Percentiles rank a stretch among this genome's conserved stretches.
Conservation (phyloP, 2,888 invertebrate genomes). For the Hypomecis punctinalis region DNA sequence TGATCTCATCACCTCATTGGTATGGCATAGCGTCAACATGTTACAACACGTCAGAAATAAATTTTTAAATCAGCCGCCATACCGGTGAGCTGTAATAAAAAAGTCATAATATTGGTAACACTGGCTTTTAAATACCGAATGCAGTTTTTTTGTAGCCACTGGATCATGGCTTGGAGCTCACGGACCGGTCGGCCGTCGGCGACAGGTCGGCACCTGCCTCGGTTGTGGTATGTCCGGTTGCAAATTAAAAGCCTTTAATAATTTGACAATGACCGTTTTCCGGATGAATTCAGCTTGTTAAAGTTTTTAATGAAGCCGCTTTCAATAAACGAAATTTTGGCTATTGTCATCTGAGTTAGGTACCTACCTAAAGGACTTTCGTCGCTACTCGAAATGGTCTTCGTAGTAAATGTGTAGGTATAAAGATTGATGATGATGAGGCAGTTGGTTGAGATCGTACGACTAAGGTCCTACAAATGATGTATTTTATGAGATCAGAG, state of each 20-base stretch:
- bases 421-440: too few species aligned
- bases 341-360: too few species aligned
- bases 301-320: conserved; percentile 41
- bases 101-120: conserved; percentile 38
- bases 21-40: conserved; percentile 4
- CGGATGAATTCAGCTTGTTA: conserved; percentile 53
- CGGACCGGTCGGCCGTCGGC: conserved; percentile 62
- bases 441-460: too few species aligned
- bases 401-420: too few species aligned
- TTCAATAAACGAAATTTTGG: background rate
- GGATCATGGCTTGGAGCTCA: conserved; percentile 45
- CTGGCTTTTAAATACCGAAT: conserved; percentile 54
- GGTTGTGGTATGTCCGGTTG: conserved; percentile 69
- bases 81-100: background rate
- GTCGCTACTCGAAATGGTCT: too few species aligned
- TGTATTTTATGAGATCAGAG: too few species aligned
- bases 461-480: too few species aligned
- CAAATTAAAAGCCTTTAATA: conserved; percentile 61
- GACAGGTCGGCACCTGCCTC: conserved; percentile 78
- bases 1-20: conserved; percentile 1
- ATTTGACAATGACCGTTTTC: conserved; percentile 57
- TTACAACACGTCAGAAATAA: conserved; percentile 7
- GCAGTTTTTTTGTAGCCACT: conserved; percentile 52
- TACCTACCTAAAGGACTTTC: too few species aligned
- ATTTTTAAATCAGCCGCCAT: too few species aligned